Percentiles rank a stretch among this genome's conserved stretches.
phyloP scores from a whole-genome alignment of 1,140 invertebrate species.

The Leptinotarsa lineolata region DNA sequence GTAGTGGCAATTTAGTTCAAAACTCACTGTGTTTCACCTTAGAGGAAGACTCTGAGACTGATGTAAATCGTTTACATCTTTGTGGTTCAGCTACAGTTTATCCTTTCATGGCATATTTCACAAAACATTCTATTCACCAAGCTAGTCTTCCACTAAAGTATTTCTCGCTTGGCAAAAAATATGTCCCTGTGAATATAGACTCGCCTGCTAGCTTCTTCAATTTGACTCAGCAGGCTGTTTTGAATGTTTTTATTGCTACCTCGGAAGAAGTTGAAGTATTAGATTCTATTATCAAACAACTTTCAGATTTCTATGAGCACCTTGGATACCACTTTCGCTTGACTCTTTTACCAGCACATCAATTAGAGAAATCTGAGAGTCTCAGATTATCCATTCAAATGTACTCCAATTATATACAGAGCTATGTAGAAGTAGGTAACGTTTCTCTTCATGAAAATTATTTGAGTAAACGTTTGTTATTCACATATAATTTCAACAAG shows the following conservation, averaged over 20 bases:
- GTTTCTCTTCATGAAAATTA: slow-evolving; percentile 67
- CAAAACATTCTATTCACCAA: slow-evolving; percentile 62
- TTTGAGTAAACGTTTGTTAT: slow-evolving; percentile 70
- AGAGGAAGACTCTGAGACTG: slow-evolving; percentile 58
- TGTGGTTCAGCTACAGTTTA: slow-evolving; percentile 66
- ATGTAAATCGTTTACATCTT: slow-evolving; percentile 64
- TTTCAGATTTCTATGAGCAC: slow-evolving; percentile 61
- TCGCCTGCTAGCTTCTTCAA: slow-evolving; percentile 61
- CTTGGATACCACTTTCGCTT: slow-evolving; percentile 68
- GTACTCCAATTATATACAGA: slow-evolving; percentile 63
- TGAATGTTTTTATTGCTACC: slow-evolving; percentile 62
- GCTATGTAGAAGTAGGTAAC: slow-evolving; percentile 69
- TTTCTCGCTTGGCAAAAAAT: slow-evolving; percentile 66
- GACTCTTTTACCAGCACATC: slow-evolving; percentile 59
- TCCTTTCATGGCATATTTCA: slow-evolving; percentile 67
- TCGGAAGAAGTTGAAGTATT: slow-evolving; percentile 56
- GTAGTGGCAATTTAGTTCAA: slow-evolving; percentile 63
- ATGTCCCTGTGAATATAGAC: slow-evolving; percentile 58
- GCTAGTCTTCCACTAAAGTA: slow-evolving; percentile 65
- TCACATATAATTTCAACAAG: slow-evolving; percentile 61
- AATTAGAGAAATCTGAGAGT: slow-evolving; percentile 65
- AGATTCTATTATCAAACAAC: slow-evolving; percentile 55
- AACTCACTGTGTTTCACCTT: slow-evolving; percentile 62
- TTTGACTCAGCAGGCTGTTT: slow-evolving; percentile 64
- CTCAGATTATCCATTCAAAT: slow-evolving; percentile 68